Evolutionary conservation across 2,888 invertebrate genomes (phyloP).

Genomic region (Sesamia inferens): DNA sequence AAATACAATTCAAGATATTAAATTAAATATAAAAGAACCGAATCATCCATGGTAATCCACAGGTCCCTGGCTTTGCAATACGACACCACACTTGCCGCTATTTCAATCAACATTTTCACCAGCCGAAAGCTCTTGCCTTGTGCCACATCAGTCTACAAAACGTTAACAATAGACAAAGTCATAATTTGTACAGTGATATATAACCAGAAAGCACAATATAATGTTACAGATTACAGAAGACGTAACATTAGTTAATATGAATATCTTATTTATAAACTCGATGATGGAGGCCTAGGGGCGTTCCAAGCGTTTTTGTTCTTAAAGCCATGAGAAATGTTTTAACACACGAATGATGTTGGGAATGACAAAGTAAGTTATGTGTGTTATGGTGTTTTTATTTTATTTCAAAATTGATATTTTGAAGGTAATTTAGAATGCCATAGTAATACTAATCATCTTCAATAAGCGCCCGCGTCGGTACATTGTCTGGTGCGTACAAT

Average conservation of each 20-base stretch:
- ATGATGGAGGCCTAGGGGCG: slow-evolving; percentile 62
- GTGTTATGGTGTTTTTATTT: slow-evolving; percentile 54
- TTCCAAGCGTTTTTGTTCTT: slow-evolving; percentile 52
- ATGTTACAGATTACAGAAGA: slow-evolving; percentile 82
- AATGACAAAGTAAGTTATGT: slow-evolving; percentile 62
- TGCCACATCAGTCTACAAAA: slow-evolving; percentile 69
- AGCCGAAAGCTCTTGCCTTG: slow-evolving; percentile 55
- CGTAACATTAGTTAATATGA: slow-evolving; percentile 84
- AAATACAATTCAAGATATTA: not conserved
- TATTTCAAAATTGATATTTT: slow-evolving; percentile 22
- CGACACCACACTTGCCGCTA: not conserved
- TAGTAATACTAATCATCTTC: not conserved
- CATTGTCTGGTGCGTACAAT: not conserved
- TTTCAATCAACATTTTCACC: not conserved
- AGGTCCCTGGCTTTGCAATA: not conserved
- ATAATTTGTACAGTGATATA: slow-evolving; percentile 87
- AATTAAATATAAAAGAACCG: not conserved
- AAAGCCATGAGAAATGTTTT: slow-evolving; percentile 56
- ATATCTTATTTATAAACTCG: slow-evolving; percentile 70
- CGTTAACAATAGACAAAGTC: slow-evolving; percentile 82
- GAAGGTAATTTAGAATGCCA: slow-evolving; percentile 12
- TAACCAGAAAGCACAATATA: slow-evolving; percentile 84
- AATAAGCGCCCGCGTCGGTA: not conserved
- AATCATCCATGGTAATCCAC: not conserved
- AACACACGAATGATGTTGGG: slow-evolving; percentile 53